Evolutionary conservation across 92 coral and sea anemone genomes (phyloP), one percentile per base, ranked within the genome.

Genomic region (Isaurus tuberculatus): DNA sequence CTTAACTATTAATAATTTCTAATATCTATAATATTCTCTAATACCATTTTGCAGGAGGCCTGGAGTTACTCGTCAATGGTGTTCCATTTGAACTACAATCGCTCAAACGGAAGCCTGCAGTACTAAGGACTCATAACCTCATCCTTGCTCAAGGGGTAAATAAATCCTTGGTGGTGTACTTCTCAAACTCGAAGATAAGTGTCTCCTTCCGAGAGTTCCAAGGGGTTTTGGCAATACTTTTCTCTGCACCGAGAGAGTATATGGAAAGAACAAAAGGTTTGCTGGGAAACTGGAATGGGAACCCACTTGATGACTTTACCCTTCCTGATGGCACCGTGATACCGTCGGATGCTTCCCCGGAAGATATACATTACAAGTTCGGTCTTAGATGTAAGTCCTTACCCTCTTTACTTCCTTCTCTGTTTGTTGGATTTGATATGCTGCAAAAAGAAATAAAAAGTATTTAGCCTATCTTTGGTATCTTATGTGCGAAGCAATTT

Each of bases 261-360:
- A 88, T 60, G 63, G 87, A 87, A 68, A 77, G 86, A 55, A 91
- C 97, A 13, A 89, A 51, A 46, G 97, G 97, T n/a, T 83, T 93
- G 37, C 83, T 93, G 16, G 97, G 97, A 58, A 91, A 88, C 16
- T 93, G 97, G 97, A 93, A 91, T 75, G 91, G 84, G 49, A 68
- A 86, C 43, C 88, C 97, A 3, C 16, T 48, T 0, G 97, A 93
- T 58, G 97, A 93, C 48, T 89, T 80, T 42, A 43, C 77, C 7
- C 75, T 83, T 28, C 97, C 97, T 5, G 82, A 91, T 73, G 97
- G 97, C 16, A 89, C 80, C 22, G 44, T 89, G 42, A 61, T 93
- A n/a, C 86, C 94, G 0, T 49, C 89, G 34, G 75, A 89, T 40
- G 89, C 94, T 20, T 79, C 94, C 0, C 89, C 91, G 7, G 88